phyloP scores from a whole-genome alignment of 2,888 invertebrate species.

The Ophion ventricosus region DNA sequence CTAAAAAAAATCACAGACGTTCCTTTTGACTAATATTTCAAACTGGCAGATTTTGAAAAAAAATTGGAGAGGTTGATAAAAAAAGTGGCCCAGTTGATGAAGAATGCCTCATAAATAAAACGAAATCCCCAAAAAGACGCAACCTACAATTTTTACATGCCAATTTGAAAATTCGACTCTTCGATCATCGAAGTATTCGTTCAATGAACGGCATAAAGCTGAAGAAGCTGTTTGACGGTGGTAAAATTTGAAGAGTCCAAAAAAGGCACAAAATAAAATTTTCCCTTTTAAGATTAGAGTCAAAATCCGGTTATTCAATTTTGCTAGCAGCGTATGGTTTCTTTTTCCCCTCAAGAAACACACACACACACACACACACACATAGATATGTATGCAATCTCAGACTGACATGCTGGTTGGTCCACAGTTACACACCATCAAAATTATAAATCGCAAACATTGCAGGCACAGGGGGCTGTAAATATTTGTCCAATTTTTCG shows the following conservation, averaged over 20 bases:
- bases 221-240: not conserved
- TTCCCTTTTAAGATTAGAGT: not conserved
- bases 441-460: conserved; percentile 32
- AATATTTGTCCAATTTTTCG: conserved; percentile 23
- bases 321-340: conserved; percentile 21
- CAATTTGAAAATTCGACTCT: not conserved
- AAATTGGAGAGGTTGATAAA: too few species aligned
- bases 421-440: conserved; percentile 3
- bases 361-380: too few species aligned
- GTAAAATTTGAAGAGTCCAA: conserved; percentile 25
- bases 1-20: too few species aligned
- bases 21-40: too few species aligned
- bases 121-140: not conserved
- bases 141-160: not conserved
- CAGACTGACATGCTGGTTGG: not conserved
- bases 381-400: not conserved
- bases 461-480: conserved; percentile 2
- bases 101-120: not conserved
- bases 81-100: too few species aligned
- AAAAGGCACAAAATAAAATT: conserved; percentile 16
- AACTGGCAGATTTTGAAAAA: too few species aligned
- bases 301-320: conserved; percentile 48
- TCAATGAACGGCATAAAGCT: conserved; percentile 1
- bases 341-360: conserved; percentile 1
- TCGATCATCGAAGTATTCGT: not conserved